These are phyloP conservation scores for Hystrix cristata DNA, from an alignment of 2,113 vertebrate species.

Conservation along the genomic window DNA sequence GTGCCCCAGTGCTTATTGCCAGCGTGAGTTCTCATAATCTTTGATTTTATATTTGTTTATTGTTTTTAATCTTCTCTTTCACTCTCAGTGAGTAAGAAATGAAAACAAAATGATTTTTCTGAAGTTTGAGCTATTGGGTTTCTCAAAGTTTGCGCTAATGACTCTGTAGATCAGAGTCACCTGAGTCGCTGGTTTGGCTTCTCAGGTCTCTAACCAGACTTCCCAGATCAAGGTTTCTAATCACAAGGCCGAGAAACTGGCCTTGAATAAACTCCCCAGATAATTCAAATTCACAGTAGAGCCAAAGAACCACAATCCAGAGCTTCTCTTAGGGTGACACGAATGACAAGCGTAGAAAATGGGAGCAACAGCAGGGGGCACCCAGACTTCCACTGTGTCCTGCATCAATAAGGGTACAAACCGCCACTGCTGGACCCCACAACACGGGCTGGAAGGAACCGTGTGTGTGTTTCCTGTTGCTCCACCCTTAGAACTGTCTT, in stretches of 20 bases:
- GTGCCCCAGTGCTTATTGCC: not conserved
- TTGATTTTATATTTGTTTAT: not conserved
- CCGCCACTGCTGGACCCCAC: not conserved
- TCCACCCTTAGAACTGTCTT: not conserved
- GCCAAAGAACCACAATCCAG: not conserved
- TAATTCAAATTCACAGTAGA: not conserved
- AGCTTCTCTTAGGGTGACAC: not conserved
- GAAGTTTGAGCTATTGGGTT: not conserved
- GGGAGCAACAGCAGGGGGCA: no score
- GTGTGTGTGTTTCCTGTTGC: not conserved
- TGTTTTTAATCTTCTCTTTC: not conserved
- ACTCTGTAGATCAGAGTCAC: not conserved
- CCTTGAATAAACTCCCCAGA: not conserved
- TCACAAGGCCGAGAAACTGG: not conserved
- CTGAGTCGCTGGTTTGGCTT: no score
- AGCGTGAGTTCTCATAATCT: not conserved
- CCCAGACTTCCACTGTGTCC: not conserved
- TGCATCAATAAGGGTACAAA: rapidly evolving
- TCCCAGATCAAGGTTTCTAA: not conserved
- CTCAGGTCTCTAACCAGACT: not conserved
- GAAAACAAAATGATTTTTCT: not conserved
- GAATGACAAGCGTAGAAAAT: rapidly evolving
- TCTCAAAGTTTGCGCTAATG: not conserved
- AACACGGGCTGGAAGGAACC: not conserved
- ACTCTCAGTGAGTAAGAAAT: not conserved